phyloP scores from a whole-genome alignment of 2,888 invertebrate genomes.

The Anagyrus pseudococci region DNA sequence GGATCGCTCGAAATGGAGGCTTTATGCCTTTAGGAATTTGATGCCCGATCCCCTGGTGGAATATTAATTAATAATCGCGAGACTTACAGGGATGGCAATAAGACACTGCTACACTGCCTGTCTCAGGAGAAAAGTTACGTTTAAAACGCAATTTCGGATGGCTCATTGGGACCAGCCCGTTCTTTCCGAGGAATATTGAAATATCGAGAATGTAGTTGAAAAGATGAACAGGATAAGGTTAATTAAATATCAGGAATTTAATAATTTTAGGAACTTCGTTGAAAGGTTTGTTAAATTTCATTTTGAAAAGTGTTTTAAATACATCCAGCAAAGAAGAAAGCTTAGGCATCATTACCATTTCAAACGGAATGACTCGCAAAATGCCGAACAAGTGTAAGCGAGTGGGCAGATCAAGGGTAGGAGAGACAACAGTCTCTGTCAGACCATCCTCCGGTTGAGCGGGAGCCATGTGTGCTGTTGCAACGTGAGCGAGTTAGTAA shows the following conservation, averaged over 20 bases:
- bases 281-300: no score
- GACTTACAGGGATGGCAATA: slow-evolving; percentile 16
- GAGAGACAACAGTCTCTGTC: not conserved
- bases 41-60: slow-evolving; percentile 27
- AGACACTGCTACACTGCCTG: slow-evolving; percentile 5
- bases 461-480: slow-evolving; percentile 54
- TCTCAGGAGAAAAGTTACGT: slow-evolving; percentile 4
- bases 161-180: not conserved
- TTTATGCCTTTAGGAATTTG: slow-evolving; percentile 33
- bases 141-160: slow-evolving; percentile 8
- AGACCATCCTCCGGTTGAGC: slow-evolving; percentile 45
- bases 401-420: not conserved
- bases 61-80: slow-evolving; percentile 40
- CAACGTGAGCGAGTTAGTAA: slow-evolving; percentile 37
- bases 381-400: slow-evolving; percentile 6
- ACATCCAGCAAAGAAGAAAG: no score
- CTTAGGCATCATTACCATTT: not conserved
- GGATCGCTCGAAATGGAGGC: slow-evolving; percentile 5
- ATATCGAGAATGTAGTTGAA: not conserved
- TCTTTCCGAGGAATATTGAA: no score
- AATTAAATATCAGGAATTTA: not conserved
- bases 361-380: not conserved
- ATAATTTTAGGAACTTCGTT: not conserved
- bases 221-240: not conserved
- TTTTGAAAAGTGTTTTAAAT: no score